Evolutionary conservation across 2,797 vertebrate species (phyloP).

Genomic region (Mormyrops boulengeri): DNA sequence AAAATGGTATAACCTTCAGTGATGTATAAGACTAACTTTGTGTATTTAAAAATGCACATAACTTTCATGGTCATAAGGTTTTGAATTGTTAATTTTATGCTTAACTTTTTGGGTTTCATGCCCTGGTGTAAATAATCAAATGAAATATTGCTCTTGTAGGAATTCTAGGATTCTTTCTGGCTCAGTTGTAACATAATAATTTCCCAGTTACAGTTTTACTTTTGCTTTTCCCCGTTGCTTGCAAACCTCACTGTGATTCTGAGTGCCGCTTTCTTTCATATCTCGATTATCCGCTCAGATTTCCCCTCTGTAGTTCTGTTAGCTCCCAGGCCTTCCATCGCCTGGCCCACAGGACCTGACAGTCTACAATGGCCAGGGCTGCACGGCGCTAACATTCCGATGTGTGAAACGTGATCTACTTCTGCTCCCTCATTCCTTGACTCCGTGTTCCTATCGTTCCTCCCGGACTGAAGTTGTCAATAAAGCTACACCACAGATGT

Average conservation of each 20-base stretch:
- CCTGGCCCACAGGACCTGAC: slow-evolving; percentile 28
- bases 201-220: slow-evolving; percentile 34
- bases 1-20: not conserved
- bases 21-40: not conserved
- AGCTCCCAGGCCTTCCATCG: slow-evolving; percentile 36
- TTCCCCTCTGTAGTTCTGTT: slow-evolving; percentile 14
- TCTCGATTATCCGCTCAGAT: not conserved
- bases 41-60: not conserved
- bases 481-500: slow-evolving; percentile 59
- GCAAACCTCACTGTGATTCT: not conserved
- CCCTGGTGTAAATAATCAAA: not conserved
- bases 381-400: slow-evolving; percentile 39
- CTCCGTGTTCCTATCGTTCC: slow-evolving; percentile 55
- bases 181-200: not conserved
- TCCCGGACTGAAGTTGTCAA: slow-evolving; percentile 56
- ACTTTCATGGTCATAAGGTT: not conserved
- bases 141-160: not conserved
- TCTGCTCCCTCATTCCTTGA: slow-evolving; percentile 42
- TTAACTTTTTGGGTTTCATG: not conserved
- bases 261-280: slow-evolving; percentile 30
- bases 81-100: not conserved
- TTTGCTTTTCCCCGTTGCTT: slow-evolving; percentile 34
- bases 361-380: slow-evolving; percentile 23
- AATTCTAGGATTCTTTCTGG: not conserved
- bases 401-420: slow-evolving; percentile 45